phyloP scores from a whole-genome alignment of 2,113 vertebrate genomes.

The Suncus etruscus region DNA sequence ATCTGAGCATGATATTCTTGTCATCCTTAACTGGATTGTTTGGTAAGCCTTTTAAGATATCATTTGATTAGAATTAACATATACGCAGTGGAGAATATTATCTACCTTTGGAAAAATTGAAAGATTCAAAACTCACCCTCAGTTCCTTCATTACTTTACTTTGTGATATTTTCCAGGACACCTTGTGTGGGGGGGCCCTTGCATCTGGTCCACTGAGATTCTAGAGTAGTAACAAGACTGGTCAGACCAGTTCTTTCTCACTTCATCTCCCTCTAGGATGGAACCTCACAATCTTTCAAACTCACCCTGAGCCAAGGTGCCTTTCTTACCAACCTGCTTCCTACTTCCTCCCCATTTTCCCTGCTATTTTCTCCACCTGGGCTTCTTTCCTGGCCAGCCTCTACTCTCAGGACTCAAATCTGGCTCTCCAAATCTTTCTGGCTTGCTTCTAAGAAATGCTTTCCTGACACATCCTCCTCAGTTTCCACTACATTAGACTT shows the following conservation, averaged over 20 bases:
- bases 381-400: neutral
- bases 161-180: slow-evolving; percentile 2
- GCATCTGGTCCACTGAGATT: neutral
- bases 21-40: neutral
- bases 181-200: neutral
- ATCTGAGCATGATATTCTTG: slow-evolving; percentile 24
- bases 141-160: slow-evolving; percentile 4
- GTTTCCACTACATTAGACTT: neutral
- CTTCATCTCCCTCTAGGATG: neutral
- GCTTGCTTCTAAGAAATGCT: neutral
- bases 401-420: neutral
- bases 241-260: neutral
- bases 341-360: neutral
- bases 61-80: neutral
- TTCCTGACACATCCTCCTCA: neutral
- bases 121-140: neutral
- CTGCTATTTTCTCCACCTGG: neutral
- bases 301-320: neutral
- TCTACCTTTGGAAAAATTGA: neutral
- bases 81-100: neutral
- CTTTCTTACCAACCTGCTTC: slow-evolving; percentile 3
- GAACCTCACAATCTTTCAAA: slow-evolving; percentile 29
- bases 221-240: neutral
- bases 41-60: neutral
- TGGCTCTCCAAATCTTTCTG: neutral